A percentile compares a stretch with the other conserved stretches of the same genome.
Evolutionary conservation across 2,797 vertebrate species (phyloP).

Genomic region (Alauda arvensis): DNA sequence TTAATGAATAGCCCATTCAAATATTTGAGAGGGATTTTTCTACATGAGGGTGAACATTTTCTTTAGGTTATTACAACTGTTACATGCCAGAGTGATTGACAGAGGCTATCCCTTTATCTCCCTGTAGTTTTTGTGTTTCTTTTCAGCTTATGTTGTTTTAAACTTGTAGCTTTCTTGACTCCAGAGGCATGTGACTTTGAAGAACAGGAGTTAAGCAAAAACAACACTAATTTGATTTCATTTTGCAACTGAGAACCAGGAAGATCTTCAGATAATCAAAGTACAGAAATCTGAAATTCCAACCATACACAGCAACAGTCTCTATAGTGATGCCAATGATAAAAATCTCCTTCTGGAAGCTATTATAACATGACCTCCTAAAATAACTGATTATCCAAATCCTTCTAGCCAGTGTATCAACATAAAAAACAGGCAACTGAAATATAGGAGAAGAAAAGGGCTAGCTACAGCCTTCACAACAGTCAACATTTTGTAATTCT

Average conservation of each 20-base stretch:
- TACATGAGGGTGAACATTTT: background rate
- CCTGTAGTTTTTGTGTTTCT: background rate
- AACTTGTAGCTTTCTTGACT: slow-evolving; percentile 12
- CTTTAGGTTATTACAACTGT: background rate
- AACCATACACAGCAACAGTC: background rate
- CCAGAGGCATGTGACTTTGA: slow-evolving; percentile 12
- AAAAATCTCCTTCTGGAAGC: slow-evolving; percentile 22
- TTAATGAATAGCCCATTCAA: background rate
- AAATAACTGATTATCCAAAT: slow-evolving; percentile 30
- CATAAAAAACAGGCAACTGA: slow-evolving; percentile 19
- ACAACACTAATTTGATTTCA: slow-evolving; percentile 13
- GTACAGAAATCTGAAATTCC: slow-evolving; percentile 1
- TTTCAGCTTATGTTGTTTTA: slow-evolving; percentile 9
- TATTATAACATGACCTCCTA: background rate
- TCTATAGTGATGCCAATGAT: background rate
- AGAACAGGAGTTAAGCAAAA: slow-evolving; percentile 40
- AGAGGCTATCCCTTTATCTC: background rate
- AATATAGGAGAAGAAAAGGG: background rate
- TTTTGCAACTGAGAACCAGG: slow-evolving; percentile 16
- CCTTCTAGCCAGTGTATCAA: slow-evolving; percentile 16
- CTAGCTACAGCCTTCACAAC: background rate
- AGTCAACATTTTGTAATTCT: background rate
- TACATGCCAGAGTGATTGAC: slow-evolving; percentile 12
- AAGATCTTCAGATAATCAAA: slow-evolving; percentile 45
- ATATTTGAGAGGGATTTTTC: background rate